These are phyloP conservation scores for Noctua janthe DNA, from an alignment of 2,888 invertebrate genomes.

Conservation along the genomic window DNA sequence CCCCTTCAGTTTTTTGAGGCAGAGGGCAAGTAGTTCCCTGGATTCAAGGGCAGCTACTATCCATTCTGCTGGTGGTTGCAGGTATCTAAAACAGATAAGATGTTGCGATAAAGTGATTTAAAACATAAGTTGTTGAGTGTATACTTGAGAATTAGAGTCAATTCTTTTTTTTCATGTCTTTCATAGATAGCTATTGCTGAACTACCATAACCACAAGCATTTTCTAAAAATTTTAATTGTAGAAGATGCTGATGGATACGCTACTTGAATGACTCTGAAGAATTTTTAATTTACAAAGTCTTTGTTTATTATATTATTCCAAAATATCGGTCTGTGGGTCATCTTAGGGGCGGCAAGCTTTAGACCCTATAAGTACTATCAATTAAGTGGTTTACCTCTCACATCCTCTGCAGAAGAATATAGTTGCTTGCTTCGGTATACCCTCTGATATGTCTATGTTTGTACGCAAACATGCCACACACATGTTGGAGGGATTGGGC, in stretches of 20 bases:
- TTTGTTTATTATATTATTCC: not conserved
- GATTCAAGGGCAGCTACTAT: constrained; percentile 96
- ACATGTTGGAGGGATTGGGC: constrained; percentile 99
- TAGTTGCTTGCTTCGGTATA: constrained; percentile 97
- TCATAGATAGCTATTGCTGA: not conserved
- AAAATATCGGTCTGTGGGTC: not conserved
- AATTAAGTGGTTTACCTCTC: constrained; percentile 92
- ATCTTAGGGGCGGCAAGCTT: not conserved
- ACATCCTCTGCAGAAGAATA: constrained; percentile 98
- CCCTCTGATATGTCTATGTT: constrained; percentile 98
- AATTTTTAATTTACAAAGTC: not conserved
- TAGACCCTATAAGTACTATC: not conserved
- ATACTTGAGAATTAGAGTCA: not conserved
- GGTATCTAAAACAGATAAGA: constrained; percentile 90
- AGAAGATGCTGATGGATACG: not conserved
- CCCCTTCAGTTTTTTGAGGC: constrained; percentile 97
- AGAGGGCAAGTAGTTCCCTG: constrained; percentile 96
- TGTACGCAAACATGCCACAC: constrained; percentile 97
- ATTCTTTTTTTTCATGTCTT: not conserved
- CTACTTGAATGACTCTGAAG: not conserved
- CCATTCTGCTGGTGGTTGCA: constrained; percentile 98
- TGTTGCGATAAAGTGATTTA: not conserved
- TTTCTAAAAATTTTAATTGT: not conserved
- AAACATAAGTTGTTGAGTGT: not conserved
- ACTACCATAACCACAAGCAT: not conserved